Evolutionary conservation across 1,140 invertebrate species (phyloP), one percentile per base, ranked within the genome.

Genomic region (Cherax quadricarinatus): DNA sequence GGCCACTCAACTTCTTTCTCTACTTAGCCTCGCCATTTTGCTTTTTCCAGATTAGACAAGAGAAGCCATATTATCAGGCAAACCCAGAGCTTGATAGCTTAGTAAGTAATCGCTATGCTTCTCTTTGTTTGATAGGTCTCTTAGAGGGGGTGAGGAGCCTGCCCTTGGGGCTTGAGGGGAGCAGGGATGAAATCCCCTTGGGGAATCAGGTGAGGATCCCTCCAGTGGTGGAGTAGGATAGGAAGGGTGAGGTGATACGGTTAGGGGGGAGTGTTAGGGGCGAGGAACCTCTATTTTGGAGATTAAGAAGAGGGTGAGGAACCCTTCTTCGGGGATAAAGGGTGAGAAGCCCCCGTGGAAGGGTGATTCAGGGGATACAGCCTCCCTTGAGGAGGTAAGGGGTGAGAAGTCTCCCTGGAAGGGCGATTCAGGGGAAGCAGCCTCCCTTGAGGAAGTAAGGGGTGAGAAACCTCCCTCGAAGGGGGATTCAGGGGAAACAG

Each of bases 31-130:
- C 24, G 30, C 95, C 95, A 96, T 95, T 96, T 96, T 57, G 53
- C 53, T 96, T 95, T 97, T 97, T 95, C 95, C 97, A 99, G 98
- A 98, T 98, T 96, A 97, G 98, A 16, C 14, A 66, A 97, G 98
- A 97, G 98, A 99, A 96, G 99, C 99, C 96, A 98, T 95, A 99
- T 98, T 96, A 99, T 96, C 98, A 98, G 96, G 98, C 98, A 95
- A 98, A 99, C 96, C 98, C 98, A 95, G 98, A 99, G 97, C 97
- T 99, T 95, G 98, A 99, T 96, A 98, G 98, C 96, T 97, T 99
- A 96, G 98, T 99, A 96, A 99, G 98, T 98, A 96, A 95, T 93
- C n/a, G 48, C 86, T 78, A 7, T 7, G 21, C n/a, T 62, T 82
- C 21, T 89, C 85, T 85, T 88, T 70, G 57, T 75, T 78, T 60